A percentile compares a stretch with the other conserved stretches of the same genome.
Evolutionary conservation across 2,113 vertebrate species (phyloP).

Genomic region (Antechinus flavipes): DNA sequence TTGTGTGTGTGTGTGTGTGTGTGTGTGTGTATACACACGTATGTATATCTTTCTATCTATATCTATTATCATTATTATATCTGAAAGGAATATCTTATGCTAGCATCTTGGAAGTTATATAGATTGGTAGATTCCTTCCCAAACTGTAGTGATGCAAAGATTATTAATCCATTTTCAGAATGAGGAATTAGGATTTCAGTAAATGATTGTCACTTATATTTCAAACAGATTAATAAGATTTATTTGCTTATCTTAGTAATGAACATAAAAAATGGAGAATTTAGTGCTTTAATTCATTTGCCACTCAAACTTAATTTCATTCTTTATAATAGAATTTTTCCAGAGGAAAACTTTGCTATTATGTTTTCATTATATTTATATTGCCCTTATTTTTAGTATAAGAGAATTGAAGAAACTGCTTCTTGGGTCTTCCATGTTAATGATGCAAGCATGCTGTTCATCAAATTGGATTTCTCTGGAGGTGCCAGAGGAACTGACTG

Average conservation of each 20-base stretch:
- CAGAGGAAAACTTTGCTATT: neutral
- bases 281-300: constrained; percentile 43
- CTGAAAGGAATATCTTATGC: neutral
- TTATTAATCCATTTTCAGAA: neutral
- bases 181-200: neutral
- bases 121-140: neutral
- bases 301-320: neutral
- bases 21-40: no score
- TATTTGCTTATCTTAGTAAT: neutral
- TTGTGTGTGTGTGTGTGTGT: no score
- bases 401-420: neutral
- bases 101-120: neutral
- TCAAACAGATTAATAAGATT: constrained; percentile 32
- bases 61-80: neutral
- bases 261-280: constrained; percentile 4
- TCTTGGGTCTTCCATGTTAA: constrained; percentile 29
- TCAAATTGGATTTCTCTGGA: constrained; percentile 36
- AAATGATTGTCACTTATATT: constrained; percentile 6
- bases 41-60: no score
- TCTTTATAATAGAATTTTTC: neutral
- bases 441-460: neutral
- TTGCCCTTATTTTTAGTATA: constrained; percentile 29
- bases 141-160: neutral
- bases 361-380: neutral
- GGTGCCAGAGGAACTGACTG: constrained; percentile 7